phyloP scores from a whole-genome alignment of 1,140 invertebrate species.

The Drosophila parabipectinata region DNA sequence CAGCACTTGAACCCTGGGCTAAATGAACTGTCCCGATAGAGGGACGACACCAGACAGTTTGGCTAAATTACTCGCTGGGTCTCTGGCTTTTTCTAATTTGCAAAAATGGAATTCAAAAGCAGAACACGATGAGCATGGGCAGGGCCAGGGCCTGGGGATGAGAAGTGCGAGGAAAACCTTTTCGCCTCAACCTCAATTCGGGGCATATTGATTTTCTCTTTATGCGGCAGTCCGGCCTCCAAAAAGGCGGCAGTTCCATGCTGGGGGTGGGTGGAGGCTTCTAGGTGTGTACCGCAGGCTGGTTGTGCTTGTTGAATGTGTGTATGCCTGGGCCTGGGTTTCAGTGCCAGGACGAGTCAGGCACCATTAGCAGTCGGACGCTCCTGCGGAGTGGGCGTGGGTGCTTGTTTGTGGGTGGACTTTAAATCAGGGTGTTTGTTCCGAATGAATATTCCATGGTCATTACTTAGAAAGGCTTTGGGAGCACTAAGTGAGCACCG shows the following conservation, averaged over 20 bases:
- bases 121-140: slow-evolving; percentile 27
- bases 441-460: slow-evolving; percentile 49
- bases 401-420: slow-evolving; percentile 34
- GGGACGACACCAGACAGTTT: slow-evolving; percentile 49
- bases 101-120: slow-evolving; percentile 66
- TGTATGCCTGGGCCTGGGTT: slow-evolving; percentile 17
- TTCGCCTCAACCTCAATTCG: slow-evolving; percentile 59
- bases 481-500: not conserved
- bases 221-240: slow-evolving; percentile 46
- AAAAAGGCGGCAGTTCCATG: slow-evolving; percentile 14
- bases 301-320: slow-evolving; percentile 57
- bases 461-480: not conserved
- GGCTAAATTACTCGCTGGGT: slow-evolving; percentile 60
- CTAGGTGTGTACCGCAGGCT: slow-evolving; percentile 30
- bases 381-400: slow-evolving; percentile 19
- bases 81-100: slow-evolving; percentile 75
- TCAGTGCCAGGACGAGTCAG: slow-evolving; percentile 43
- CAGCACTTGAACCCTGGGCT: slow-evolving; percentile 59
- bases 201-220: slow-evolving; percentile 66
- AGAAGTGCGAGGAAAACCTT: slow-evolving; percentile 37
- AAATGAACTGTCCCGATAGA: slow-evolving; percentile 41
- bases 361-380: slow-evolving; percentile 52
- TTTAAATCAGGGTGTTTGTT: slow-evolving; percentile 27
- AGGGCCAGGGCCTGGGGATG: not conserved
- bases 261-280: not conserved